Base-by-base conservation (phyloP, 2,888 invertebrate genomes). In the Machimus rusticus region DNA sequence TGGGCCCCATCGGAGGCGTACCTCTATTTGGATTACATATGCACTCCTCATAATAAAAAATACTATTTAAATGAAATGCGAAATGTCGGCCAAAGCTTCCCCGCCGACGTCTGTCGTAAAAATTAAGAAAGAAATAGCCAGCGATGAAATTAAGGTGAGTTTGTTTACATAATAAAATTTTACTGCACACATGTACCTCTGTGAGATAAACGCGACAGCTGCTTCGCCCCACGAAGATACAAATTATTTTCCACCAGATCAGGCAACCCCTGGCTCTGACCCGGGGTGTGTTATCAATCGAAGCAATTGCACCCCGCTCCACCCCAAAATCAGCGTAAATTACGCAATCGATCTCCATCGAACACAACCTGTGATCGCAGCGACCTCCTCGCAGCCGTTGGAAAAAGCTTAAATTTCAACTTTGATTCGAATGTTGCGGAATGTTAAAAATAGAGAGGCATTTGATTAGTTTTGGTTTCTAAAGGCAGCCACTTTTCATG, bases 81-180 rank as follows among this genome's bases (percentile, higher is more conserved):
- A 91, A 90, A 95, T 95, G 95, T 94, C 93, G 90, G 93, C 93
- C 89, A 94, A 94, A 92, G 91, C 93, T 88, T 93, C 94, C 55
- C 93, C 94, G 86, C 91, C 92, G 37, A 88, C 89, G 43, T 86
- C 84, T 2, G 89, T 89, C 87, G 91, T 93, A 9, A 92, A 92
- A 89, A 92, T 93, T 87, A 96, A 96, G 92, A 96, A 96, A 92
- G 96, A 96, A 92, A 93, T 94, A 90, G 93, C 93, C 88, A 95
- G 95, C 93, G 96, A 96, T 93, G 96, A 96, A 93, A 96, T 96
- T 92, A 96, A 96, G 95, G 96, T 96, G 93, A 91, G 92, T 89
- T 76, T 37, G 39, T 74, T 74, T 79, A 85, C 51, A 86, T 74
- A 85, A 85, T 85, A 85, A 85, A 74, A 57, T 82, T 66, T 57